Evolutionary conservation across 2,797 vertebrate species (phyloP).

Genomic region (Ataeniobius toweri): DNA sequence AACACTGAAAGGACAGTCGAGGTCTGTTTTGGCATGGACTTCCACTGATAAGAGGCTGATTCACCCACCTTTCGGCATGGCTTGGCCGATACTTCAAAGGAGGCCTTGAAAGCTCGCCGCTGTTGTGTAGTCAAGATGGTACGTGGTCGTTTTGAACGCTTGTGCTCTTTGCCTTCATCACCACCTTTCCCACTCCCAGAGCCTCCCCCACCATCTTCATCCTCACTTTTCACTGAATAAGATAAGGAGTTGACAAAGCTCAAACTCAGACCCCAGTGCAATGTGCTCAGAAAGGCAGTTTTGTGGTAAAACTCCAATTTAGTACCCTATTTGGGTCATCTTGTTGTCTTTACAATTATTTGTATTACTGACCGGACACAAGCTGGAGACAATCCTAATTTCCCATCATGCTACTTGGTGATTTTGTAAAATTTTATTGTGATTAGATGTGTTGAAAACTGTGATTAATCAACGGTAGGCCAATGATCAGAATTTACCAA

Average conservation of each 20-base stretch:
- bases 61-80: slow-evolving; percentile 88
- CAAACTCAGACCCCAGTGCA: neutral
- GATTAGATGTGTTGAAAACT: neutral
- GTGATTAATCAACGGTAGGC: neutral
- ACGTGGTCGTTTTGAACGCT: slow-evolving; percentile 89
- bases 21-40: slow-evolving; percentile 18
- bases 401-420: neutral
- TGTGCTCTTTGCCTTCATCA: slow-evolving; percentile 88
- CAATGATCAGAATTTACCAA: neutral
- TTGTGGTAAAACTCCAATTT: neutral
- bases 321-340: neutral
- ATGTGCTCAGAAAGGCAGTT: neutral
- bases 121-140: slow-evolving; percentile 93
- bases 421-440: neutral
- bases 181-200: slow-evolving; percentile 82
- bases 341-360: neutral
- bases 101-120: slow-evolving; percentile 90
- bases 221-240: slow-evolving; percentile 88
- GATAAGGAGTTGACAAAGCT: slow-evolving; percentile 32
- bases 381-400: neutral
- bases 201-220: slow-evolving; percentile 86
- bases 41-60: slow-evolving; percentile 12
- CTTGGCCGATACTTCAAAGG: slow-evolving; percentile 92
- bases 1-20: neutral
- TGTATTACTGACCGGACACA: neutral